Base-by-base conservation (phyloP, 2,113 vertebrate genomes). In the Percina caprodes region DNA sequence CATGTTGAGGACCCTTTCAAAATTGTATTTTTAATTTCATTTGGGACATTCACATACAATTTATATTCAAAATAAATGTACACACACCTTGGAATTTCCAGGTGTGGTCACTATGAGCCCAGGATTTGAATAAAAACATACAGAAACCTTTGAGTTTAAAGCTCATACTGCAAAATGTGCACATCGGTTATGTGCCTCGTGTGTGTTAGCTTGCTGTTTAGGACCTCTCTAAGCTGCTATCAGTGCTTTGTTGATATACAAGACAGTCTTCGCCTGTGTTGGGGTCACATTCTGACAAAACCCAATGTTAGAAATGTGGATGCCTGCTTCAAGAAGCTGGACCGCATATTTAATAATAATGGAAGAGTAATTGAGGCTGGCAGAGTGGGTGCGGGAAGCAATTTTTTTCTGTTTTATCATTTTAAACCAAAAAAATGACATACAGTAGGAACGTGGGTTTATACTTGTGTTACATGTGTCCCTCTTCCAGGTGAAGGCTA, bases 361-460 rank as follows among this genome's bases (percentile, higher is more conserved):
- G 2, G 63, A 6, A 51, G 8, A 4, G 90, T 95, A 7, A 87
- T 89, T 1, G n/a, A 91, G 8, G 94, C 94, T 30, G 94, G 86
- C 8, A 92, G 83, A 94, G 94, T 94, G 1, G 95, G 95, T 96
- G 77, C 18, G 93, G 39, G 48, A 71, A 35, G 45, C 52, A 0
- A 49, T 19, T 13, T 23, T 30, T 51, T 62, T 39, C 23, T 21
- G 24, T 33, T 26, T 56, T 45, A 15, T 39, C 2, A 26, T 60
- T 24, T 59, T 21, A 19, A 61, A 55, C 11, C 12, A 58, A 30
- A 24, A 26, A 9, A 14, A 66, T 11, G 1, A 18, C 16, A 9
- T 48, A 13, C 15, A 12, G 23, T 23, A 0, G 70, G 4, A 30
- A 67, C n/a, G 15, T 15, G 70, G 33, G 24, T 3, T 86, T 48